These are phyloP conservation scores for Lycopodina hypogea DNA, from an alignment of 37 sponge, comb jelly and placozoan species.

Conservation along the genomic window DNA sequence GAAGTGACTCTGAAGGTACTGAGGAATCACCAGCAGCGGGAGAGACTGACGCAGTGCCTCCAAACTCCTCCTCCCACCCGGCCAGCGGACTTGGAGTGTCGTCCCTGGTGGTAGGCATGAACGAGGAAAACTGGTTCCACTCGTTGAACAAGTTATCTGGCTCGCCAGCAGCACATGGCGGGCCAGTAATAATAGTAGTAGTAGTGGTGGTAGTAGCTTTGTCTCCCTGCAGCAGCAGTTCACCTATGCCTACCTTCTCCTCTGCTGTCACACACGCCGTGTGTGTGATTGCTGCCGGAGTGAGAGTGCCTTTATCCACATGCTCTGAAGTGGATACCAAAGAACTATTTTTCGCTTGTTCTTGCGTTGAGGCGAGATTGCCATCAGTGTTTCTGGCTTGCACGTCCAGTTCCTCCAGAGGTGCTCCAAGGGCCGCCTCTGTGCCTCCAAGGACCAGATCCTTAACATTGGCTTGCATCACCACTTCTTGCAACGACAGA, in stretches of 20 bases:
- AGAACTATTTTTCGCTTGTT: neutral
- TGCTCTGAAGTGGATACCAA: neutral
- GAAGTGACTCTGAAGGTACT: neutral
- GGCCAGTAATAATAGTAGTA: neutral
- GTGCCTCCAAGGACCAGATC: constrained; percentile 26
- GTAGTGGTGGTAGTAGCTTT: neutral
- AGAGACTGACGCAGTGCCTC: neutral
- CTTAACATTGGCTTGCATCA: constrained; percentile 8
- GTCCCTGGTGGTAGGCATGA: constrained; percentile 11
- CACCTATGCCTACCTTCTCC: neutral
- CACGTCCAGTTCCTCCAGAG: neutral
- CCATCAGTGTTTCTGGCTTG: neutral
- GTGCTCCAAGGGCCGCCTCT: constrained; percentile 19
- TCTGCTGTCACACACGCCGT: neutral
- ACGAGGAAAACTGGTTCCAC: constrained; percentile 58
- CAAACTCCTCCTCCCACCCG: constrained; percentile 63
- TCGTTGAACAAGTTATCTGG: constrained; percentile 20
- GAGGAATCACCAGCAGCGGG: neutral
- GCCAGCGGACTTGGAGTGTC: neutral
- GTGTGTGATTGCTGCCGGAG: neutral
- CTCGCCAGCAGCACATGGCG: neutral
- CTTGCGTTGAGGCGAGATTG: neutral
- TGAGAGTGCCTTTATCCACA: neutral
- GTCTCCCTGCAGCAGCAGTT: constrained; percentile 3
- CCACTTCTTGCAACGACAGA: constrained; percentile 2